Base-by-base conservation (phyloP, 2,888 invertebrate genomes). In the Danaus chrysippus region DNA sequence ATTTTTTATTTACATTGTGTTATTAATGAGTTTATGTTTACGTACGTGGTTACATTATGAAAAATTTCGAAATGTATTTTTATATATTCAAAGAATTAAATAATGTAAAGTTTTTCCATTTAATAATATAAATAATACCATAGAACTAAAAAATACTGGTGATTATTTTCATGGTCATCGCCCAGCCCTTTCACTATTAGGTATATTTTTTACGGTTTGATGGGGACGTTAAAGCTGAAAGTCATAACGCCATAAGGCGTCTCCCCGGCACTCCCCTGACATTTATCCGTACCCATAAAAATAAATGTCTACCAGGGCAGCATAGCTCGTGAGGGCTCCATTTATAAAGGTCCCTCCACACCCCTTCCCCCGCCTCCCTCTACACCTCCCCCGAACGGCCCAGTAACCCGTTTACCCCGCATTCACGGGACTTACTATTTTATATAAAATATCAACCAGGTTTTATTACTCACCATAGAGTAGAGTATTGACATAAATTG, bases 201-300 rank as follows among this genome's bases (percentile, higher is more conserved):
- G 61, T 17, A 49, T 53, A 60, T 54, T 17, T 57, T 60, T 61
- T 61, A 61, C 61, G 60, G 59, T 70, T 77, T 76, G 77, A 77
- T 76, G 72, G 73, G 63, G 64, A 69, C 72, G 74, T 76, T 82
- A 80, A 82, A 78, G 76, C 73, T 65, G 64, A 73, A 68, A 81
- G 79, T 75, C 78, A 78, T 82, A 81, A 81, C 62, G 76, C 78
- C 74, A 76, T 58, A 68, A 72, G 78, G 77, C 76, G 81, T 81
- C 83, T 78, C 84, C 83, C 83, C 75, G 78, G 80, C 89, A 83
- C 89, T 82, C 89, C 87, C 87, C 82, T 87, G 88, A 81, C 89
- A 88, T 88, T 89, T 90, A 84, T 82, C 83, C 85, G 80, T 79
- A 83, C 83, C 86, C 89, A 87, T 90, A 90, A 90, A 90, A 90